phyloP scores from a whole-genome alignment of 1,140 invertebrate genomes.

The Gryon sp. region DNA sequence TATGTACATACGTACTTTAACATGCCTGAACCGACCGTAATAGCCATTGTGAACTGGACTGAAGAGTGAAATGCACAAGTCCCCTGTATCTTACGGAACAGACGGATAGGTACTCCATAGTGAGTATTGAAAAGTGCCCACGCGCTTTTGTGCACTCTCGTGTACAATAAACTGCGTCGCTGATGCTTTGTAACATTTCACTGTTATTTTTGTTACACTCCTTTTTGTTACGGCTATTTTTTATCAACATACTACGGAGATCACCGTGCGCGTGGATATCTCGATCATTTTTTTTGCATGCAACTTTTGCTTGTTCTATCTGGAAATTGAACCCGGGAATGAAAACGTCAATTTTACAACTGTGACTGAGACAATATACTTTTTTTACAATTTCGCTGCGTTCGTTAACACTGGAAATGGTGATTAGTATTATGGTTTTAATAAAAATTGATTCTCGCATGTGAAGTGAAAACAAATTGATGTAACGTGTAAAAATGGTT shows the following conservation, averaged over 20 bases:
- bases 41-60: conserved; percentile 64
- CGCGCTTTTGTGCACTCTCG: conserved; percentile 49
- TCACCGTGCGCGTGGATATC: not conserved
- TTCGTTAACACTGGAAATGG: too few species aligned
- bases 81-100: conserved; percentile 56
- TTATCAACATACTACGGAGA: conserved; percentile 26
- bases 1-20: conserved; percentile 58
- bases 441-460: too few species aligned
- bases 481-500: too few species aligned
- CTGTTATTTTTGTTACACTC: conserved; percentile 45
- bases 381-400: too few species aligned
- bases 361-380: not conserved
- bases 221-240: conserved; percentile 23
- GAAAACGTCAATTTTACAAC: not conserved
- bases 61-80: conserved; percentile 62
- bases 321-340: conserved; percentile 19
- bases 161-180: conserved; percentile 54
- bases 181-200: conserved; percentile 53
- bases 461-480: too few species aligned
- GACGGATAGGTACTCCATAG: conserved; percentile 53
- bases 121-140: conserved; percentile 55
- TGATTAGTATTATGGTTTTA: too few species aligned
- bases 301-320: not conserved
- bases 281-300: not conserved
- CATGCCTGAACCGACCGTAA: conserved; percentile 57